phyloP scores from a whole-genome alignment of 2,797 vertebrate genomes.

The Melanotaenia nigrans region DNA sequence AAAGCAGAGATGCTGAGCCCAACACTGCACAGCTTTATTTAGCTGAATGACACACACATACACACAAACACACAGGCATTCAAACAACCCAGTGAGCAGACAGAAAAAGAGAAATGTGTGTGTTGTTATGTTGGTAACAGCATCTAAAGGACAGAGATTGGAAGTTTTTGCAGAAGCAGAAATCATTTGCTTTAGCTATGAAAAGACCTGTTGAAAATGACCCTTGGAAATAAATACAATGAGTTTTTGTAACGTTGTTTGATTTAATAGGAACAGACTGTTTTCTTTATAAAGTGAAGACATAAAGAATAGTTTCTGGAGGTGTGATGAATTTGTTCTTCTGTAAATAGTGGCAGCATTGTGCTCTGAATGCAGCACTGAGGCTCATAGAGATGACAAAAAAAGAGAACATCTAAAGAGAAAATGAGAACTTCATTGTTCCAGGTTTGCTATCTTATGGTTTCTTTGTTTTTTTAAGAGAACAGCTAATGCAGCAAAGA shows the following conservation, averaged over 20 bases:
- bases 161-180: neutral
- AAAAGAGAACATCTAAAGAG: neutral
- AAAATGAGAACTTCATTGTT: conserved; percentile 8
- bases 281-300: neutral
- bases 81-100: neutral
- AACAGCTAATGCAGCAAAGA: too few species aligned
- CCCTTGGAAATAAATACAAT: neutral
- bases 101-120: neutral
- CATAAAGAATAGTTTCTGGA: conserved; percentile 7
- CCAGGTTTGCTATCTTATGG: neutral
- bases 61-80: conserved; percentile 20
- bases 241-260: neutral
- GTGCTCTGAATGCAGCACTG: neutral
- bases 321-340: neutral
- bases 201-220: too few species aligned
- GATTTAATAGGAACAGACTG: neutral
- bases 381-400: conserved; percentile 10
- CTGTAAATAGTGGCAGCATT: neutral
- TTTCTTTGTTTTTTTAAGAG: neutral
- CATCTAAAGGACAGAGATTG: conserved; percentile 7
- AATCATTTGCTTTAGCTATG: too few species aligned
- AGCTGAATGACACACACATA: conserved; percentile 49
- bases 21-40: conserved; percentile 61
- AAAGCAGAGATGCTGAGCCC: conserved; percentile 68
- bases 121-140: conserved; percentile 19